phyloP scores from a whole-genome alignment of 2,113 vertebrate genomes.

The Microcebus tavaratra region DNA sequence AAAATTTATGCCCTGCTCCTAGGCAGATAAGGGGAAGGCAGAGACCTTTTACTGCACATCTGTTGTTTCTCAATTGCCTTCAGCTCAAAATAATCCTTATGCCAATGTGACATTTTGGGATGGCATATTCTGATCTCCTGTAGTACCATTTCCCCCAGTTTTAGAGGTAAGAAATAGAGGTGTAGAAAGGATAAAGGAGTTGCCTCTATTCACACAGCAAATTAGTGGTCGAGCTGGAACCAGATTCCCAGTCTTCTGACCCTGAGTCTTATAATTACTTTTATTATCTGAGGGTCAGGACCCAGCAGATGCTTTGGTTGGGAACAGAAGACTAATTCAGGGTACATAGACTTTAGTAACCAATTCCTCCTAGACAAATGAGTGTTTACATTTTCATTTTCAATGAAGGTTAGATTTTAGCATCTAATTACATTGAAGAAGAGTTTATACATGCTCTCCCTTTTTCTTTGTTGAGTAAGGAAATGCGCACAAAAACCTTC shows the following conservation, averaged over 20 bases:
- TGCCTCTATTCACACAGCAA: neutral
- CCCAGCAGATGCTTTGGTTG: neutral
- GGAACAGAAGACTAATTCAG: neutral
- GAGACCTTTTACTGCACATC: neutral
- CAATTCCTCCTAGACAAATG: neutral
- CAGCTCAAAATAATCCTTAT: neutral
- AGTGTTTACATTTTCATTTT: neutral
- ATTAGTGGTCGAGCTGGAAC: neutral
- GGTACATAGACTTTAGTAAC: neutral
- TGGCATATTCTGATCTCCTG: neutral
- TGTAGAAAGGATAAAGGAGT: neutral
- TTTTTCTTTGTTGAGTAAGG: neutral
- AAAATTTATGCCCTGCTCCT: neutral
- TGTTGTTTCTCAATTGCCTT: neutral
- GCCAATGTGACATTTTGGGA: neutral
- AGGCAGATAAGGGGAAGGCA: neutral
- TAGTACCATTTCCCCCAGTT: neutral
- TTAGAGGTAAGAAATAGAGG: neutral
- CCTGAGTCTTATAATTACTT: accelerated
- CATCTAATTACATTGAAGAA: neutral
- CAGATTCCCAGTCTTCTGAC: accelerated
- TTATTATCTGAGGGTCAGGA: neutral
- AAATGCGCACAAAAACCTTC: neutral
- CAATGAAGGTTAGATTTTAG: neutral
- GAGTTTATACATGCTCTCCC: neutral